Percentiles rank a stretch among this genome's conserved stretches.
Conservation (phyloP, 92 coral and sea anemone species). For the Porites divaricata region DNA sequence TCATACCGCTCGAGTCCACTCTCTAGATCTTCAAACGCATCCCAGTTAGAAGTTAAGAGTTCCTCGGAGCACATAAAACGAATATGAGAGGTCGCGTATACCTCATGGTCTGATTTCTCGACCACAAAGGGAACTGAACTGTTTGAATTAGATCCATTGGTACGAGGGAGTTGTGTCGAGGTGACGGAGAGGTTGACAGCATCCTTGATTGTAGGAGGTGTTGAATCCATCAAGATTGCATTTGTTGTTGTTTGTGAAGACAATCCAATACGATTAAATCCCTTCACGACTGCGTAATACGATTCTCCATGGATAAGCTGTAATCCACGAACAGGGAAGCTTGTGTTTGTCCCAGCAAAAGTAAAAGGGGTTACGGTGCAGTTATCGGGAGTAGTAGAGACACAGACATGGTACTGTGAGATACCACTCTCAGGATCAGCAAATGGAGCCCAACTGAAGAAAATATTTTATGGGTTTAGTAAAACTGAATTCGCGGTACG, state of each 20-base stretch:
- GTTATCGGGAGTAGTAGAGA: slow-evolving; percentile 53
- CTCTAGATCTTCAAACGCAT: slow-evolving; percentile 85
- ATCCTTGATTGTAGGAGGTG: slow-evolving; percentile 69
- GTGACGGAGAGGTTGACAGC: slow-evolving; percentile 23
- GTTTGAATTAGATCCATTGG: slow-evolving; percentile 16
- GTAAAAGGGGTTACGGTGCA: slow-evolving; percentile 58
- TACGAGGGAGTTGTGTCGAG: slow-evolving; percentile 32
- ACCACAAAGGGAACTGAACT: background rate
- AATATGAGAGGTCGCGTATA: slow-evolving; percentile 30
- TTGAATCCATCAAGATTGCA: slow-evolving; percentile 71
- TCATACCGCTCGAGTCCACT: slow-evolving; percentile 68
- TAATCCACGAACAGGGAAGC: slow-evolving; percentile 52
- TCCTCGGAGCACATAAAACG: slow-evolving; percentile 77
- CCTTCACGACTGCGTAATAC: slow-evolving; percentile 74
- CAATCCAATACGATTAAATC: slow-evolving; percentile 78
- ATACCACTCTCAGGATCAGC: slow-evolving; percentile 83
- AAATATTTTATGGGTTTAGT: background rate
- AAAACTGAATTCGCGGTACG: too few relatives aligned
- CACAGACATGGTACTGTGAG: slow-evolving; percentile 69
- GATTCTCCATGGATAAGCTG: slow-evolving; percentile 60
- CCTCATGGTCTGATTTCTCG: background rate
- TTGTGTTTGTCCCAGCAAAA: slow-evolving; percentile 60
- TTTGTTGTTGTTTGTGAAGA: slow-evolving; percentile 57
- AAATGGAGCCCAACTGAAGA: slow-evolving; percentile 79
- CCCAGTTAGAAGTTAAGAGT: slow-evolving; percentile 77